Evolutionary conservation across 2,888 invertebrate species (phyloP).

Genomic region (Malachius bipustulatus): DNA sequence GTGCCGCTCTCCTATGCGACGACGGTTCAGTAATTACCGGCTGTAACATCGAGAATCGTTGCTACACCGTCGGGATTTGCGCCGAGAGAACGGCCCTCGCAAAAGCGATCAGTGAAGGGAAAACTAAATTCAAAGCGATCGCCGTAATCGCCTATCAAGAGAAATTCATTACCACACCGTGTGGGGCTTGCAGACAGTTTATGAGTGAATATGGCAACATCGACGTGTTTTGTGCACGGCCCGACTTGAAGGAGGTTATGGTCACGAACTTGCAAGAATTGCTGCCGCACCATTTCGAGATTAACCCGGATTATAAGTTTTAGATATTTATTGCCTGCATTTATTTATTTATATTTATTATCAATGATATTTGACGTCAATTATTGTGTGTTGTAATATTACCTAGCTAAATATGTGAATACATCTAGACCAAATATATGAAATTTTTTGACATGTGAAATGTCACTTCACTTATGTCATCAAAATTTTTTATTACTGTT

Average conservation of each 20-base stretch:
- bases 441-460: too few species aligned
- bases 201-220: constrained; percentile 67
- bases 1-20: constrained; percentile 65
- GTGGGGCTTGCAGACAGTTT: constrained; percentile 80
- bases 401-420: too few species aligned
- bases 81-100: constrained; percentile 80
- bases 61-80: constrained; percentile 69
- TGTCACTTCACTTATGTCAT: too few species aligned
- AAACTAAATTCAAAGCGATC: constrained; percentile 55
- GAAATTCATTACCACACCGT: constrained; percentile 61
- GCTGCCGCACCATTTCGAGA: constrained; percentile 44
- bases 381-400: too few species aligned
- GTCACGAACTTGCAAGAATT: constrained; percentile 50
- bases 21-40: constrained; percentile 60
- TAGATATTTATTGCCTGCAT: too few species aligned
- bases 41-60: constrained; percentile 87
- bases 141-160: constrained; percentile 57
- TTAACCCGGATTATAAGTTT: too few species aligned
- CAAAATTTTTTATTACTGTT: too few species aligned
- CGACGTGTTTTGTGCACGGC: constrained; percentile 60
- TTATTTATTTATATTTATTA: too few species aligned
- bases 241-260: constrained; percentile 51
- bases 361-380: too few species aligned
- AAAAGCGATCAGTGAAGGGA: constrained; percentile 77
- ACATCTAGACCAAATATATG: too few species aligned